A percentile compares a stretch with the other conserved stretches of the same genome.
phyloP scores from a whole-genome alignment of 2,888 invertebrate species.

The Stictocephala bisonia region DNA sequence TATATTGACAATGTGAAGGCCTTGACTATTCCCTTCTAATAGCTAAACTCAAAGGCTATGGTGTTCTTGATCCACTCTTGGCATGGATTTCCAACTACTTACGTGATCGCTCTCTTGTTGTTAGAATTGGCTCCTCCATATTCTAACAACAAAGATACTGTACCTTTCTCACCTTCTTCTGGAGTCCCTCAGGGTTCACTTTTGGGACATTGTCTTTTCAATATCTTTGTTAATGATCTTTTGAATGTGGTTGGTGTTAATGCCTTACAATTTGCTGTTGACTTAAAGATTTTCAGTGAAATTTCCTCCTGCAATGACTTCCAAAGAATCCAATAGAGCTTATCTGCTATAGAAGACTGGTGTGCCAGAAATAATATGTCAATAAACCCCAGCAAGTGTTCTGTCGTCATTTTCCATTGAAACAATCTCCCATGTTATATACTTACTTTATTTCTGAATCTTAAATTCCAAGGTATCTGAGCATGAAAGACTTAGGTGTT shows the following conservation, averaged over 20 bases:
- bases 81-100: conserved; percentile 18
- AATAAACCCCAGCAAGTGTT: conserved; percentile 10
- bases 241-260: background rate
- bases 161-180: background rate
- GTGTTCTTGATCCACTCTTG: no score
- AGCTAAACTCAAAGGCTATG: no score
- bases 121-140: background rate
- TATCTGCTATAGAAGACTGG: background rate
- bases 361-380: background rate
- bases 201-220: conserved; percentile 18
- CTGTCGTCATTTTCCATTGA: background rate
- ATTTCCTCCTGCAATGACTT: background rate
- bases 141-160: no score
- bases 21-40: no score
- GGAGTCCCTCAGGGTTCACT: conserved; percentile 14
- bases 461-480: background rate
- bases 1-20: no score
- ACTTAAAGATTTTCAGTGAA: background rate
- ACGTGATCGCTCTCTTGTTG: background rate
- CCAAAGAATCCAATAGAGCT: background rate
- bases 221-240: conserved; percentile 14
- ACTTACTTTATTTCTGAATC: background rate
- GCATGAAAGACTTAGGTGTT: background rate
- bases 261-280: background rate
- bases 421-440: background rate